Conservation (phyloP, 1,140 invertebrate species). For the Megalopta genalis region DNA sequence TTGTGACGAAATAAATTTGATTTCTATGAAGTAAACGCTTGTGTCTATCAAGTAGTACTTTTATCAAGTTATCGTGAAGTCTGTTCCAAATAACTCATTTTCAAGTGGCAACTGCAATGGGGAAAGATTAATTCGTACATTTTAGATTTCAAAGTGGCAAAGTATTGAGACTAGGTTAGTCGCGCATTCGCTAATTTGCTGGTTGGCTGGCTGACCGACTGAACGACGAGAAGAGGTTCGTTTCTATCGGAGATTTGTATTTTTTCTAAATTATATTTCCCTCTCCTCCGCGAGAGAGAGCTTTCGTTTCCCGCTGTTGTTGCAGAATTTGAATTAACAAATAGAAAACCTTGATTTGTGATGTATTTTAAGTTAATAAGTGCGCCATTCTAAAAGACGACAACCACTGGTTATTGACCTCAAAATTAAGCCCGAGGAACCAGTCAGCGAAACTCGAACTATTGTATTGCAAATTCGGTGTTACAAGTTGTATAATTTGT, state of each 20-base stretch:
- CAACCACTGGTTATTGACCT: conserved; percentile 30
- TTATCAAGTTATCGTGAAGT: neutral
- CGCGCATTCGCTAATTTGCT: conserved; percentile 7
- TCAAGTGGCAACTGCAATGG: conserved; percentile 6
- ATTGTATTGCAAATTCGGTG: neutral
- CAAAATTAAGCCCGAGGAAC: neutral
- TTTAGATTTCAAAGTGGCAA: conserved; percentile 4
- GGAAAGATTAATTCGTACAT: neutral
- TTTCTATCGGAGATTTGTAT: conserved; percentile 39
- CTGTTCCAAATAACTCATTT: neutral
- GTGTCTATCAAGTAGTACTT: neutral
- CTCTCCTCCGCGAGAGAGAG: neutral
- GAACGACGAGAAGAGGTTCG: neutral
- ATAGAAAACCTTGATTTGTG: neutral
- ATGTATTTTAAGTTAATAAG: neutral
- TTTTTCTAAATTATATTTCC: neutral
- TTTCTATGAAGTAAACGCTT: neutral
- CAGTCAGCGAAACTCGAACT: neutral
- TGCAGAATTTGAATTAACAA: neutral
- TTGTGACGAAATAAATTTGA: neutral
- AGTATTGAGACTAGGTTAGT: conserved; percentile 16
- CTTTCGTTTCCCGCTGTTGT: neutral
- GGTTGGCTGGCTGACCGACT: neutral
- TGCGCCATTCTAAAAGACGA: neutral
- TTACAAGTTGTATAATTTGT: neutral